Base-by-base conservation (phyloP, 35 echinoderm and acorn worm genomes). In the Apostichopus parvimensis region DNA sequence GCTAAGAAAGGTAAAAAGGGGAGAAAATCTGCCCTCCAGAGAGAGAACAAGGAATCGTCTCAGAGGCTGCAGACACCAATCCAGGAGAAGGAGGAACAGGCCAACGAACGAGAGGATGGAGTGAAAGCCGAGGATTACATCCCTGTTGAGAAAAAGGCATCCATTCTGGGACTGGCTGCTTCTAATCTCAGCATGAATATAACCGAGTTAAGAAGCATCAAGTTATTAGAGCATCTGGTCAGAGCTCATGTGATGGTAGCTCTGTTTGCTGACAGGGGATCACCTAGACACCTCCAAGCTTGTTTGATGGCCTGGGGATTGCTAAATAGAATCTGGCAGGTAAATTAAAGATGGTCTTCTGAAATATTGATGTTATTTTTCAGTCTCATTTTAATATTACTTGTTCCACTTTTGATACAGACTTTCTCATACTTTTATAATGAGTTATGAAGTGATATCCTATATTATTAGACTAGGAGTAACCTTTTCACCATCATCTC, bases 241-340 rank as follows among this genome's bases (percentile, higher is more conserved):
- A 91, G 97, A 66, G 92, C 92, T 73, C 93, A 99, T 80, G 79
- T 93, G 82, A 98, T 98, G 97, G 58, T 99, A 26, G 97, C 93
- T 54, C 57, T 94, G 97, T 91, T 94, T 78, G 95, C 92, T 10
- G 95, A 93, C 17, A 82, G 88, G 21, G 94, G 93, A 12, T 95
- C 93, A 53, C 52, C 57, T 5, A 90, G 87, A 59, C 97, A 99
- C 92, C 60, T 21, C 1, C 88, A 90, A 57, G 90, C 94, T 77
- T 99, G 97, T 76, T 9, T 96, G 8, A 83, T 95, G 83, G 97
- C 97, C 12, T 96, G 93, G 95, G 95, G 95, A 18, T 96, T 96
- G 65, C 87, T 98, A 6, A 87, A 86, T 22, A 91, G 95, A 87
- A 91, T 99, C 2, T 96, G 93, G 97, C 97, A 99, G 97, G 97